phyloP scores from a whole-genome alignment of 2,113 vertebrate species.

The Donacobius atricapilla region DNA sequence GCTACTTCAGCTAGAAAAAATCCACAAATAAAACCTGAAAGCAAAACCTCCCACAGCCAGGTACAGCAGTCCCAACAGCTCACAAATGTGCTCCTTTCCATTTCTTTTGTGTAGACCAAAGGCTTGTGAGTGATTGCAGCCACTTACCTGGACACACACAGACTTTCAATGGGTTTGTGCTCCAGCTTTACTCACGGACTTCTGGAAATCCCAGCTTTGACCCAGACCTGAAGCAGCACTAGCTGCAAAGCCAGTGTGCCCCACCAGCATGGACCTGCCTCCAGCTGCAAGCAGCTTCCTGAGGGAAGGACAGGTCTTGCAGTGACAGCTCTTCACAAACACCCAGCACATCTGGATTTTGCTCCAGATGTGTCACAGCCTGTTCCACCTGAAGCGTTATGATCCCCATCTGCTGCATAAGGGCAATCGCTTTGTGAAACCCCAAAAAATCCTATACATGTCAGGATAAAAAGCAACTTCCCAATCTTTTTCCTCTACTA shows the following conservation, averaged over 20 bases:
- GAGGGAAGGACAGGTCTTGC: not conserved
- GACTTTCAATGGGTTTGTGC: not conserved
- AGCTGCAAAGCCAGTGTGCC: not conserved
- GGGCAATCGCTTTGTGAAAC: not conserved
- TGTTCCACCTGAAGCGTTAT: not conserved
- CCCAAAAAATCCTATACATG: not conserved
- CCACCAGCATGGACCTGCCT: not conserved
- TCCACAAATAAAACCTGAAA: not conserved
- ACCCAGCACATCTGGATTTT: not conserved
- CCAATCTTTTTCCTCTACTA: not conserved
- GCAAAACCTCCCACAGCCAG: not conserved
- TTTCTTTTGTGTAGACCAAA: not conserved
- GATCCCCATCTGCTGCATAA: not conserved
- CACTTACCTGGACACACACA: accelerated
- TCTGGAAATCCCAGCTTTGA: not conserved
- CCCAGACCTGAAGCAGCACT: not conserved
- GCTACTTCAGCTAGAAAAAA: not conserved
- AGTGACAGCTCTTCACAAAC: not conserved
- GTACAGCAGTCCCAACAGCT: not conserved
- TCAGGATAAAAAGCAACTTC: not conserved
- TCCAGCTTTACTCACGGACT: not conserved
- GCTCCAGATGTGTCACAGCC: not conserved
- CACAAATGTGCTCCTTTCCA: not conserved
- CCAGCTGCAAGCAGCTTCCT: not conserved
- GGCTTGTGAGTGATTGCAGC: not conserved